Evolutionary conservation across 2,888 invertebrate species (phyloP), one percentile per base, ranked within the genome.

Genomic region (Meiosimyza decipiens): DNA sequence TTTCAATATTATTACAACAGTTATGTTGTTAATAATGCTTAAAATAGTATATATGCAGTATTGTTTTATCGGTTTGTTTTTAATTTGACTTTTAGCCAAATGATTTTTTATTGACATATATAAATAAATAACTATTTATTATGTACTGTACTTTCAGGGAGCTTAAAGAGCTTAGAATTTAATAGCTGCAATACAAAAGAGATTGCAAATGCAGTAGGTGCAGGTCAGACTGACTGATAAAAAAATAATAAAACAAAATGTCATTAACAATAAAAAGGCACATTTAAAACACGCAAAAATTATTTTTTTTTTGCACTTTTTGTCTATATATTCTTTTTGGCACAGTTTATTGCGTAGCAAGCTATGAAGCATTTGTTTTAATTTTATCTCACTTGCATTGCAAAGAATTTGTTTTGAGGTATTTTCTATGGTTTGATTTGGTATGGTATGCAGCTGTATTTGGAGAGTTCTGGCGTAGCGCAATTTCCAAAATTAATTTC

Each of bases 1-100:
- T 40, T 81, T 80, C 81, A 79, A 81, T 76, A 75, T 77, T 79
- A 80, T 82, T 80, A 81, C 49, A 72, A 71, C 71, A 66, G 15
- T 64, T 15, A 66, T 51, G 60, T 54, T 71, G 54, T 80, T 80
- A 82, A 82, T 82, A 82, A 83, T 82, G 80, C 80, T 76, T 82
- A 81, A 82, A 79, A 78, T 82, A 82, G 80, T 79, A 81, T 82
- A 79, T 71, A 66, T 75, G 62, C 62, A 68, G 70, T 72, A 72
- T 71, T 73, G 73, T 72, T 77, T 74, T 63, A 73, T 75, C 76
- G 76, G 74, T 76, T 74, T 79, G 74, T 79, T 76, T 75, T 78
- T 75, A 67, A 62, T 77, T 76, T 75, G 77, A 74, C 78, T 77
- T 77, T 47, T 64, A 77, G 77, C 74, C 78, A 75, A 77, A 73